Conservation (phyloP, 2,797 vertebrate species). For the Tangara arthus region DNA sequence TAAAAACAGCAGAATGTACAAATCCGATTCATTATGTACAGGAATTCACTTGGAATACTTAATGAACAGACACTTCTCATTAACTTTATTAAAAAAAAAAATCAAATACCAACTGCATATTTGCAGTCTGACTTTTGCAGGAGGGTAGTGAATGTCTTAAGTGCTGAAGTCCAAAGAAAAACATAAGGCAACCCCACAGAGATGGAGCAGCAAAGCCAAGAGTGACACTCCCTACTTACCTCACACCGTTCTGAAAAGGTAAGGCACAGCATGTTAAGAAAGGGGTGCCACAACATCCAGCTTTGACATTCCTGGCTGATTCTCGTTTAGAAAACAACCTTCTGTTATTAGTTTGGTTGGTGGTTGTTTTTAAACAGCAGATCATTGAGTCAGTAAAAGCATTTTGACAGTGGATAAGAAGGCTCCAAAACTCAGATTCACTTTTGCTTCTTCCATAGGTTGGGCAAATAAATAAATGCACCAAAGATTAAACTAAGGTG, state of each 20-base stretch:
- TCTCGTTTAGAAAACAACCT: background rate
- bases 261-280: background rate
- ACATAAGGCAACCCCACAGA: background rate
- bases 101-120: background rate
- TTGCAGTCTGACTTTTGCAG: background rate
- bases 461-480: slow-evolving; percentile 54
- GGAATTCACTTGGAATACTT: slow-evolving; percentile 17
- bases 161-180: background rate
- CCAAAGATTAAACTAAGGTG: slow-evolving; percentile 18
- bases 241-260: background rate
- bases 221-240: background rate
- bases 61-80: background rate
- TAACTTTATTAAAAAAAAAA: background rate
- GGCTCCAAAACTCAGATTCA: background rate
- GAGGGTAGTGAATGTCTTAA: background rate
- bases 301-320: background rate
- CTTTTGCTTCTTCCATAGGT: background rate
- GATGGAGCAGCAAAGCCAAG: background rate
- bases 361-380: background rate
- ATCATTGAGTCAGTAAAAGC: background rate
- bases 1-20: slow-evolving; percentile 60
- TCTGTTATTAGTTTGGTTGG: background rate
- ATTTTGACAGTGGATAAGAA: background rate
- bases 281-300: background rate
- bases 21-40: slow-evolving; percentile 45